phyloP scores from a whole-genome alignment of 2,797 vertebrate genomes.

The Pempheris klunzingeri region DNA sequence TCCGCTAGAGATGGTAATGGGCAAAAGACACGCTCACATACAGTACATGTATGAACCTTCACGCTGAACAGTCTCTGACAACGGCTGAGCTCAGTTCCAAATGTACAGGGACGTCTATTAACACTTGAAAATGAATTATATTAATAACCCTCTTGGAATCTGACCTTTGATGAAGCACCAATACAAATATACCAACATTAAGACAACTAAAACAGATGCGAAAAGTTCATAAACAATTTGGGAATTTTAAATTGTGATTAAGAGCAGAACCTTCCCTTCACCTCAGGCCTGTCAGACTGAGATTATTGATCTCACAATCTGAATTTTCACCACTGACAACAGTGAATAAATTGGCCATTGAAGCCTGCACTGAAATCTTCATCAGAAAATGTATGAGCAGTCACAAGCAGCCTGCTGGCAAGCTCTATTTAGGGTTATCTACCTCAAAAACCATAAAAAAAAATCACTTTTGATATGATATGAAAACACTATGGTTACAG shows the following conservation, averaged over 20 bases:
- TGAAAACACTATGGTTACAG: background rate
- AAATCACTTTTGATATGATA: background rate
- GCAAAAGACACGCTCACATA: slow-evolving; percentile 9
- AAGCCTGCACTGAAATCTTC: background rate
- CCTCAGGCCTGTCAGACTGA: background rate
- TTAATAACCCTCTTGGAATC: slow-evolving; percentile 26
- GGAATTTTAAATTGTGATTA: background rate
- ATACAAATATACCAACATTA: slow-evolving; percentile 6
- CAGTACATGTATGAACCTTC: background rate
- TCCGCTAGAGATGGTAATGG: background rate
- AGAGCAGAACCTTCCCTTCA: background rate
- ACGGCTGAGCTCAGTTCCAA: slow-evolving; percentile 13
- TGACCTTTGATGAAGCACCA: slow-evolving; percentile 12
- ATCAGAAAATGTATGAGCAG: background rate
- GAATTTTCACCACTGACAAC: slow-evolving; percentile 4
- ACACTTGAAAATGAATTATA: slow-evolving; percentile 24
- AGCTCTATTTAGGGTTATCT: background rate
- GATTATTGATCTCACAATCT: background rate
- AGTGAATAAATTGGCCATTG: background rate
- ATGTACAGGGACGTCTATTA: slow-evolving; percentile 42
- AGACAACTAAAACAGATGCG: slow-evolving; percentile 2
- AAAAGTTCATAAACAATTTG: background rate
- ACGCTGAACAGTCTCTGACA: slow-evolving; percentile 6
- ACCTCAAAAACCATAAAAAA: background rate
- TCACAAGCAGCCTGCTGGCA: background rate